A percentile compares a stretch with the other conserved stretches of the same genome.
phyloP scores from a whole-genome alignment of 2,888 invertebrate species.

The Melieria omissa region DNA sequence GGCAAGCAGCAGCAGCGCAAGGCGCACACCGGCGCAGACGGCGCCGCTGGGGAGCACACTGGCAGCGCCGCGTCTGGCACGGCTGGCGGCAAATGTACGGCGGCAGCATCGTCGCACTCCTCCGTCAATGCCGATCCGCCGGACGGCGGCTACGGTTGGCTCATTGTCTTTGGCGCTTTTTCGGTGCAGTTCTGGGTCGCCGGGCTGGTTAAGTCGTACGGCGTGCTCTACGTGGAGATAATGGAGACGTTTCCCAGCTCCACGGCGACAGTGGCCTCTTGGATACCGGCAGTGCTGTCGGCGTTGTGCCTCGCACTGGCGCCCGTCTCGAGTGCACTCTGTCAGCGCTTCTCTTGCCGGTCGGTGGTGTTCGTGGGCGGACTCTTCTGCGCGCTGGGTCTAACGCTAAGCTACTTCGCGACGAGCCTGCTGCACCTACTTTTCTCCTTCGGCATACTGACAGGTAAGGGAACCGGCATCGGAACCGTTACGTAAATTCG shows the following conservation, averaged over 20 bases:
- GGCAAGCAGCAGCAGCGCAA: slow-evolving; percentile 44
- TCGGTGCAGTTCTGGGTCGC: slow-evolving; percentile 86
- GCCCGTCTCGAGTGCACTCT: slow-evolving; percentile 78
- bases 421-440: slow-evolving; percentile 76
- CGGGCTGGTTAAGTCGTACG: slow-evolving; percentile 83
- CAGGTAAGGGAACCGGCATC: slow-evolving; percentile 68
- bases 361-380: slow-evolving; percentile 79
- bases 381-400: slow-evolving; percentile 76
- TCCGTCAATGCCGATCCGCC: slow-evolving; percentile 68
- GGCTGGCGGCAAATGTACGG: slow-evolving; percentile 50
- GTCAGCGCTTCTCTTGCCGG: slow-evolving; percentile 77
- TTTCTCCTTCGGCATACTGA: slow-evolving; percentile 78
- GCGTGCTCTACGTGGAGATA: slow-evolving; percentile 82
- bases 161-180: slow-evolving; percentile 81
- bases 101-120: slow-evolving; percentile 58
- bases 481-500: not conserved
- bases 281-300: slow-evolving; percentile 83
- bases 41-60: slow-evolving; percentile 33
- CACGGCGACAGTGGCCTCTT: slow-evolving; percentile 79
- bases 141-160: slow-evolving; percentile 83
- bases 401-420: slow-evolving; percentile 77
- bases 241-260: slow-evolving; percentile 82
- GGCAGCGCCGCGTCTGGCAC: slow-evolving; percentile 4
- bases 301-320: slow-evolving; percentile 81
- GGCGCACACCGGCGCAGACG: slow-evolving; percentile 41